These are phyloP conservation scores for Ormyrus nitidulus DNA, from an alignment of 2,888 invertebrate genomes.

Conservation along the genomic window DNA sequence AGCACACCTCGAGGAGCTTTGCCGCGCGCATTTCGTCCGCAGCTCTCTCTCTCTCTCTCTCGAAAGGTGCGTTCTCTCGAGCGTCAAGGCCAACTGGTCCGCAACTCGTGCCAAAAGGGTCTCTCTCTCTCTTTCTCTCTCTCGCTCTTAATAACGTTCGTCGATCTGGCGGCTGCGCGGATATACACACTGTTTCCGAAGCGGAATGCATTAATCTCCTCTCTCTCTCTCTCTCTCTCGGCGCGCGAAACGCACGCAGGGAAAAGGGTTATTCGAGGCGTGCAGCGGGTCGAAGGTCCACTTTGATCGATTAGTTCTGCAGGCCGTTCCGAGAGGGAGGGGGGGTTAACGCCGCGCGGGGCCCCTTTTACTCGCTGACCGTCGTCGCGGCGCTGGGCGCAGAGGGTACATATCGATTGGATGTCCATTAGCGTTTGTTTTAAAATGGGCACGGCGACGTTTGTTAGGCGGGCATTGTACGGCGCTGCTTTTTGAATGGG, in stretches of 20 bases:
- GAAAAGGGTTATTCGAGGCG: too few relatives aligned
- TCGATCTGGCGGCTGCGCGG: background rate
- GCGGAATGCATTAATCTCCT: slow-evolving; percentile 32
- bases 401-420: too few relatives aligned
- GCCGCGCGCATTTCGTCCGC: slow-evolving; percentile 36
- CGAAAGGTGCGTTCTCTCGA: background rate
- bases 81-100: slow-evolving; percentile 51
- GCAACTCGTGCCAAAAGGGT: slow-evolving; percentile 23
- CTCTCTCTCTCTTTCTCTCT: slow-evolving; percentile 19
- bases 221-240: slow-evolving; percentile 1
- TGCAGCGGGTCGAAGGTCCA: too few relatives aligned
- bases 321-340: too few relatives aligned
- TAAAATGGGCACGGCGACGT: too few relatives aligned
- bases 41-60: slow-evolving; percentile 13
- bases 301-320: too few relatives aligned
- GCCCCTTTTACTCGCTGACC: slow-evolving; percentile 3
- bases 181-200: slow-evolving; percentile 3
- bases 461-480: too few relatives aligned
- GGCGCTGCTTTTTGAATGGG: too few relatives aligned
- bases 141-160: background rate
- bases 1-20: background rate
- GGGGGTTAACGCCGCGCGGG: too few relatives aligned
- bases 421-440: too few relatives aligned
- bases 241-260: too few relatives aligned
- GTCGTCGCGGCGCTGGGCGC: background rate